Percentiles rank a stretch among this genome's conserved stretches.
phyloP scores from a whole-genome alignment of 2,797 vertebrate genomes.

The Vipera ursinii region DNA sequence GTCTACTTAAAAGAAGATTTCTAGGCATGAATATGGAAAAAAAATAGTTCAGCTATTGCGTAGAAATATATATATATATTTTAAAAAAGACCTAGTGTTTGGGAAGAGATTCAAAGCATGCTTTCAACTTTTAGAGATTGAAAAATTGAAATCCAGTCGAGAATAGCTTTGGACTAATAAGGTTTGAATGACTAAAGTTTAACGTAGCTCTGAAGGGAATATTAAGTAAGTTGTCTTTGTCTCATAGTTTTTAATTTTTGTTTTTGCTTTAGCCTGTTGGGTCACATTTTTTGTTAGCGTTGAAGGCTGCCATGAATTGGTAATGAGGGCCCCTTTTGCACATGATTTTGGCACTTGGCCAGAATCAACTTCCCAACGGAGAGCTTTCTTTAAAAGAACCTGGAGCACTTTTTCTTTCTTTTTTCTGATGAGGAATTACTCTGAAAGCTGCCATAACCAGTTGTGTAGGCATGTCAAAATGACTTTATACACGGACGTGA shows the following conservation, averaged over 20 bases:
- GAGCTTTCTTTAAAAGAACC: constrained; percentile 80
- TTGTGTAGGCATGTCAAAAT: constrained; percentile 77
- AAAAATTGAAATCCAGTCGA: constrained; percentile 70
- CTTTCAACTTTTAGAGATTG: constrained; percentile 68
- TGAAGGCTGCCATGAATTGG: constrained; percentile 85
- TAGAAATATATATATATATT: constrained; percentile 48
- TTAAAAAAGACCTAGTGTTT: constrained; percentile 55
- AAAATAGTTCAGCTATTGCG: constrained; percentile 60
- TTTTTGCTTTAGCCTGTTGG: constrained; percentile 79
- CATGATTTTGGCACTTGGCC: constrained; percentile 78
- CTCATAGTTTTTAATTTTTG: constrained; percentile 79
- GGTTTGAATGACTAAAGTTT: constrained; percentile 77
- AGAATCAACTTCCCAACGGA: constrained; percentile 83
- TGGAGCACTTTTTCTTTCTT: constrained; percentile 67
- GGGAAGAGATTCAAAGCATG: constrained; percentile 64
- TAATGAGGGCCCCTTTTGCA: constrained; percentile 80
- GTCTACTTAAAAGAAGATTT: constrained; percentile 43
- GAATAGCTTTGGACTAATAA: constrained; percentile 73
- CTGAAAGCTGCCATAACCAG: constrained; percentile 77
- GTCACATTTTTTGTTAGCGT: constrained; percentile 81
- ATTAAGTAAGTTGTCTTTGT: constrained; percentile 81
- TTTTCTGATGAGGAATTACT: constrained; percentile 73
- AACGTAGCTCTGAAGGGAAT: constrained; percentile 77
- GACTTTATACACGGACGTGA: constrained; percentile 76
- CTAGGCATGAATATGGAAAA: not conserved